Conservation (phyloP, 2,888 invertebrate species). For the Antheraea assamensis region DNA sequence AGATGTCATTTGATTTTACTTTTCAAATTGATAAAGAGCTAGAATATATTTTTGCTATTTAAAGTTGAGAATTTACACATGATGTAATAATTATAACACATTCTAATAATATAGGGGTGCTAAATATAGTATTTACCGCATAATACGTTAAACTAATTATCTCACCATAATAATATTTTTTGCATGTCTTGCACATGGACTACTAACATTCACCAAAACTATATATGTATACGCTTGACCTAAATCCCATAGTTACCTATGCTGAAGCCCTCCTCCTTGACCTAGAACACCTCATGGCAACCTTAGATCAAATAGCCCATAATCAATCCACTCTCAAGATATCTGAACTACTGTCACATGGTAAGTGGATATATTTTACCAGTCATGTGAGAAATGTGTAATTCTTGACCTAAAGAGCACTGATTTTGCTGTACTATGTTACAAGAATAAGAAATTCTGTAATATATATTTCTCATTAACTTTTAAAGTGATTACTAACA, state of each 20-base stretch:
- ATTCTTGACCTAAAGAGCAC: neutral
- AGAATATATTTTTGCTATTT: neutral
- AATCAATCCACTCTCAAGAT: constrained; percentile 79
- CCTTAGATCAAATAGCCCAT: constrained; percentile 81
- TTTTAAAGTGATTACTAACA: neutral
- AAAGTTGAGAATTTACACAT: neutral
- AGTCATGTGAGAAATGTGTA: constrained; percentile 2
- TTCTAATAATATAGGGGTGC: neutral
- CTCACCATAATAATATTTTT: constrained; percentile 50
- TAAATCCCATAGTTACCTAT: constrained; percentile 74
- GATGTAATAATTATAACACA: neutral
- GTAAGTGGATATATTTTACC: constrained; percentile 59
- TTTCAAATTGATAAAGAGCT: neutral
- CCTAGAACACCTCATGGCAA: constrained; percentile 81
- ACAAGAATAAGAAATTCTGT: neutral
- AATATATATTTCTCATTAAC: neutral
- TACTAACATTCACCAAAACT: constrained; percentile 51
- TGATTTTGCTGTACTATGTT: neutral
- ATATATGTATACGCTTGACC: constrained; percentile 65
- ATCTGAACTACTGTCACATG: constrained; percentile 76
- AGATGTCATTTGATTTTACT: neutral
- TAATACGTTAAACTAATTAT: constrained; percentile 39
- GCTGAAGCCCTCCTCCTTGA: constrained; percentile 81
- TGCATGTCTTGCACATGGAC: constrained; percentile 82
- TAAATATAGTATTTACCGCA: neutral